Conservation (phyloP, 2,888 invertebrate species). For the Harmothoe impar region DNA sequence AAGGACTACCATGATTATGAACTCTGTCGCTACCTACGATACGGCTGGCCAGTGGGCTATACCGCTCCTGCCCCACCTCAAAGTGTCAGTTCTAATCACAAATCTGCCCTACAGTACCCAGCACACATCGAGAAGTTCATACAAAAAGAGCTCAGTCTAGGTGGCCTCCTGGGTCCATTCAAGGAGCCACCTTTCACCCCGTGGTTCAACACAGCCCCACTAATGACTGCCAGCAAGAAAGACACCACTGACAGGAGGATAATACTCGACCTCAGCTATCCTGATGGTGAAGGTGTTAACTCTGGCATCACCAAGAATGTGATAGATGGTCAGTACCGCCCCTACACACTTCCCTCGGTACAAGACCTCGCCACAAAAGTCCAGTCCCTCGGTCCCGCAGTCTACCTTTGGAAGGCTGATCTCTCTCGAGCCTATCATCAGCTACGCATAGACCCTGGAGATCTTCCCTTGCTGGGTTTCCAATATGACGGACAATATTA, state of each 20-base stretch:
- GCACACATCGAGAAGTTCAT: background rate
- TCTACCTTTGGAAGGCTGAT: background rate
- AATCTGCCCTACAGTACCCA: background rate
- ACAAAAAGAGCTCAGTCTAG: background rate
- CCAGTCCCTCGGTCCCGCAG: background rate
- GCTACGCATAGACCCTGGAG: background rate
- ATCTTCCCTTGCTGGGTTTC: background rate
- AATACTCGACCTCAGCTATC: background rate
- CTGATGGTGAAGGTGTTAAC: background rate
- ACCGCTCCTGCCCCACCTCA: background rate
- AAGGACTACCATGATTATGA: background rate
- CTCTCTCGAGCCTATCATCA: background rate
- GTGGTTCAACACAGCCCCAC: background rate
- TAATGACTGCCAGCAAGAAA: background rate
- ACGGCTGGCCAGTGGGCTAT: constrained; percentile 32
- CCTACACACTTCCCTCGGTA: constrained; percentile 3
- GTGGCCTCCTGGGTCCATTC: background rate
- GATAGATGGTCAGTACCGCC: background rate
- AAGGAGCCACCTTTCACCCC: background rate
- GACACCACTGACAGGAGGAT: background rate
- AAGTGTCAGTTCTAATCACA: background rate
- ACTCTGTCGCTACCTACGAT: background rate
- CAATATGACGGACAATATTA: background rate
- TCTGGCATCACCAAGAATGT: background rate
- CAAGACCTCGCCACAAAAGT: background rate